Conservation (phyloP, 2,888 invertebrate species). For the Cephalotes varians region DNA sequence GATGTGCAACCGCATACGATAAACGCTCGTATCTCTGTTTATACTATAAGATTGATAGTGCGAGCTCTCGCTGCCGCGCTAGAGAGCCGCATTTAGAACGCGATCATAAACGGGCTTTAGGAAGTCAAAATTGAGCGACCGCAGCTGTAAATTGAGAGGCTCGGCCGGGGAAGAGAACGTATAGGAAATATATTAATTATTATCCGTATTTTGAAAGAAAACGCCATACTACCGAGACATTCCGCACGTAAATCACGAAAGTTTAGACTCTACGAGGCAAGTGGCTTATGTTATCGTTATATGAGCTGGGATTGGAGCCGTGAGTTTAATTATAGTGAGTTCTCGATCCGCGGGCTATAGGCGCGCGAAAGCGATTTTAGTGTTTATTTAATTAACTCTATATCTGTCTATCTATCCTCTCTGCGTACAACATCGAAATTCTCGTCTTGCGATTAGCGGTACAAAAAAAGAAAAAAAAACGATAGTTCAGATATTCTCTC, state of each 20-base stretch:
- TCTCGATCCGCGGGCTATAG: neutral
- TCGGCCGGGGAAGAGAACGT: neutral
- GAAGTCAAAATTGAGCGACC: neutral
- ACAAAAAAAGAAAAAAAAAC: neutral
- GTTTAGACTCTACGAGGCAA: neutral
- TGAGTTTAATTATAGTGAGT: conserved; percentile 24
- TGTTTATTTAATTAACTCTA: neutral
- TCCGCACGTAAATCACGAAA: conserved; percentile 9
- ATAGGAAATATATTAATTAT: neutral
- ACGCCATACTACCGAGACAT: neutral
- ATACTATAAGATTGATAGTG: conserved; percentile 78
- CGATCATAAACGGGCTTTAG: conserved; percentile 11
- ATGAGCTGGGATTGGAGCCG: neutral
- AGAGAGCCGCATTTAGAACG: conserved; percentile 24
- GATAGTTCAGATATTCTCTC: neutral
- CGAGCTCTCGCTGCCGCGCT: conserved; percentile 14
- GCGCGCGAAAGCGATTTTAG: neutral
- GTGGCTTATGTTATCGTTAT: neutral
- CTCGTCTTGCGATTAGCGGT: no score
- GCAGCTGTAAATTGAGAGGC: neutral
- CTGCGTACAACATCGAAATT: neutral
- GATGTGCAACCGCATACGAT: conserved; percentile 71
- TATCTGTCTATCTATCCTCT: neutral
- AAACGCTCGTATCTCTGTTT: conserved; percentile 76
- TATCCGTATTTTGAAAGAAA: neutral